Evolutionary conservation across 2,888 invertebrate species (phyloP).

Genomic region (Bembecia ichneumoniformis): DNA sequence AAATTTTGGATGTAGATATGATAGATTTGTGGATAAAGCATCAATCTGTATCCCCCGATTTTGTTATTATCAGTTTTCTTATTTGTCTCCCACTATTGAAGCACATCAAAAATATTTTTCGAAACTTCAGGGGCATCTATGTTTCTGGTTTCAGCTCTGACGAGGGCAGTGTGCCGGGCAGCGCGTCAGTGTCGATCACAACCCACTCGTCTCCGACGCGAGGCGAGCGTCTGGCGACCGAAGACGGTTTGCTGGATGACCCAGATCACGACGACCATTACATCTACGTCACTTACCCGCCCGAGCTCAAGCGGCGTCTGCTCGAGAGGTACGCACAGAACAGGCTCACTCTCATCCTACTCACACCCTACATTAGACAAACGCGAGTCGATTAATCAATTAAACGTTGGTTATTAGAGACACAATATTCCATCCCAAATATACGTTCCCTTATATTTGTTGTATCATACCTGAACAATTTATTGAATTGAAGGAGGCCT

Average conservation of each 20-base stretch:
- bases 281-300: conserved; percentile 90
- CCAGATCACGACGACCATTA: conserved; percentile 80
- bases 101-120: too few species aligned
- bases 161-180: conserved; percentile 77
- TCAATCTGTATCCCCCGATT: too few species aligned
- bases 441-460: background rate
- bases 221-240: conserved; percentile 55
- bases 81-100: too few species aligned
- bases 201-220: conserved; percentile 78
- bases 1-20: too few species aligned
- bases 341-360: conserved; percentile 47
- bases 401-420: background rate
- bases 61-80: too few species aligned
- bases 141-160: conserved; percentile 68
- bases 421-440: background rate
- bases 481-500: too few species aligned
- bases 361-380: conserved; percentile 51
- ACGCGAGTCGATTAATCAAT: conserved; percentile 36
- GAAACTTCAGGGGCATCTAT: too few species aligned
- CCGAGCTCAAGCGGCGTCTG: conserved; percentile 85
- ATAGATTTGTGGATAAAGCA: too few species aligned
- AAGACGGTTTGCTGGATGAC: conserved; percentile 53
- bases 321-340: conserved; percentile 80
- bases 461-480: background rate
- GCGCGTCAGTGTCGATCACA: conserved; percentile 77